Base-by-base conservation (phyloP, 2,113 vertebrate genomes). In the Pelusios castaneus region DNA sequence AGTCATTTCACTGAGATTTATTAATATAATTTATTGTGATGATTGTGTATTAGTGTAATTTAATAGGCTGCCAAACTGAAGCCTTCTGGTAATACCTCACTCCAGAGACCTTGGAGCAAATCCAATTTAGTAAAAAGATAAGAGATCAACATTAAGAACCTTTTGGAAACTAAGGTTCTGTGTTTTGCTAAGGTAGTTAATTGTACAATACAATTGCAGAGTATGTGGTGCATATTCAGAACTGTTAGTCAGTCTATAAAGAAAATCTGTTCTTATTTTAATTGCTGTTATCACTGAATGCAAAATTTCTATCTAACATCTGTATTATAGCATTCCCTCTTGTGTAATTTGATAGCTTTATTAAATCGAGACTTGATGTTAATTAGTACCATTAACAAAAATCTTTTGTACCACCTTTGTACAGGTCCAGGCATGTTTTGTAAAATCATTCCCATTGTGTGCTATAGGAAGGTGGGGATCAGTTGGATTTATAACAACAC, bases 1-100 rank as follows among this genome's bases (percentile, higher is more conserved):
- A 93, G 58, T 63, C 11, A 85, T 73, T 93, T 83, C 87, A 67
- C 55, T 47, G 88, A 94, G 84, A 88, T 91, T 96, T 95, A 88
- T 87, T 19, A 86, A 52, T 82, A 13, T 88, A 34, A 83, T 91
- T 88, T 83, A 83, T 77, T 96, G 51, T 88, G 85, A 49, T 75
- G 55, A 49, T 91, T 92, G 87, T 79, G 54, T 41, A 25, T 43
- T 63, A 47, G 77, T 67, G 31, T 88, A 85, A 94, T 88, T 10
- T 54, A 82, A 73, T 94, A 84, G 80, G 67, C 22, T 91, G 13
- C 43, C 51, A 79, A 82, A 89, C 2, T 4, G 25, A 92, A 91
- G 47, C 77, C 91, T 93, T 94, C 70, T 90, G 85, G 83, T 63
- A 12, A 76, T 94, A 21, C 86, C 84, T 75, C 73, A 22, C 41